Evolutionary conservation across 2,888 invertebrate genomes (phyloP), one percentile per base, ranked within the genome.

Genomic region (Cheilosia impressa): DNA sequence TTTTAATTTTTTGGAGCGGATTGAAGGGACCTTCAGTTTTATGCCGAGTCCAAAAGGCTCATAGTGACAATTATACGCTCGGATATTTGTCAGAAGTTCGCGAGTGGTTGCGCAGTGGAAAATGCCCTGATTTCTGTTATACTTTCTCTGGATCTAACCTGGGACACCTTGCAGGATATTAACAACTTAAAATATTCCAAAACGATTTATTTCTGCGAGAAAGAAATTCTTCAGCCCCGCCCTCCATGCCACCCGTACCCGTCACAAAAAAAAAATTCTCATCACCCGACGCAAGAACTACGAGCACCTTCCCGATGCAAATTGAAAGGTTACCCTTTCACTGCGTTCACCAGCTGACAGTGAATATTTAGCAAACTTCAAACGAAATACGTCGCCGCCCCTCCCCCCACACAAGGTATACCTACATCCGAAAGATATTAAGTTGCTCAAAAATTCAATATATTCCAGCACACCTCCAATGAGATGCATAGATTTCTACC

Each of bases 361-460:
- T 34, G 41, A 43, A 60, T 58, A 71, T 60, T 53, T 22, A n/a
- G 22, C n/a, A 53, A 55, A 68, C 55, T 15, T 55, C 24, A 38
- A 45, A 63, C 50, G 38, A 78, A 78, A 58, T 79, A 63, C 66
- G 69, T 79, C 78, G 73, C 78, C 78, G 69, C 52, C 15, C n/a
- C 19, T 1, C 27, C 60, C 22, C 38, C 4, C 10, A 4, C 22
- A 13, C 43, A 15, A 17, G 41, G 4, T 27, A n/a, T n/a, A n/a
- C n/a, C 2, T 22, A 19, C 41, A 43, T 31, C 15, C 22, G 7
- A 52, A 17, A 17, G 65, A 80, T 80, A 80, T 75, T 84, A 79
- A 71, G 47, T 79, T 84, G 69, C 47, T 31, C 13, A 47, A 69
- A 79, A 71, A 71, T 66, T 31, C 75, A 84, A 76, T 80, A 80